Conservation (phyloP, 2,797 vertebrate species). For the Megaceryle alcyon region DNA sequence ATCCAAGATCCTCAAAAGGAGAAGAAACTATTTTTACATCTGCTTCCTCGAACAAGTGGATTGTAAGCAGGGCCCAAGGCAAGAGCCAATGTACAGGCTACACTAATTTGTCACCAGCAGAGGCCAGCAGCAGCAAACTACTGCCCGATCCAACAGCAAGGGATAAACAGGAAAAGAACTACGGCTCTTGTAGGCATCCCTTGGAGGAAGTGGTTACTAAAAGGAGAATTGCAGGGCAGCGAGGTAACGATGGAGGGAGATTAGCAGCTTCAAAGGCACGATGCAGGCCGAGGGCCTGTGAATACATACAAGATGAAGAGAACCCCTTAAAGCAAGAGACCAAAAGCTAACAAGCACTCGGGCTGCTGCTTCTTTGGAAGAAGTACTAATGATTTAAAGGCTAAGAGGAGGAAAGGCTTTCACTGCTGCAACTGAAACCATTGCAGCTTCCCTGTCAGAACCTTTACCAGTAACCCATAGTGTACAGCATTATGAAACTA, state of each 20-base stretch:
- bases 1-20: background rate
- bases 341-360: background rate
- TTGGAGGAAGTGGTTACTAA: background rate
- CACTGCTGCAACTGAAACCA: background rate
- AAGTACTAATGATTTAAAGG: background rate
- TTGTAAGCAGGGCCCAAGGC: background rate
- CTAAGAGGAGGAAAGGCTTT: background rate
- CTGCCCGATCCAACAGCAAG: background rate
- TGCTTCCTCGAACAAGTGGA: background rate
- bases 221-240: background rate
- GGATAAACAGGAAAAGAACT: background rate
- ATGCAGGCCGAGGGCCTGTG: background rate
- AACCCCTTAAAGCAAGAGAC: background rate
- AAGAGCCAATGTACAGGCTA: background rate
- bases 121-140: constrained; percentile 1
- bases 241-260: background rate
- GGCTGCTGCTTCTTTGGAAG: background rate
- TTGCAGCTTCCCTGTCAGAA: background rate
- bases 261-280: background rate
- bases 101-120: background rate
- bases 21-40: background rate
- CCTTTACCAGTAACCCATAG: background rate
- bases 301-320: background rate
- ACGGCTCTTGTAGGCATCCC: background rate
- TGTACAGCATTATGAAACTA: background rate